phyloP scores from a whole-genome alignment of 2,113 vertebrate genomes.

The Gymnobelideus leadbeateri region DNA sequence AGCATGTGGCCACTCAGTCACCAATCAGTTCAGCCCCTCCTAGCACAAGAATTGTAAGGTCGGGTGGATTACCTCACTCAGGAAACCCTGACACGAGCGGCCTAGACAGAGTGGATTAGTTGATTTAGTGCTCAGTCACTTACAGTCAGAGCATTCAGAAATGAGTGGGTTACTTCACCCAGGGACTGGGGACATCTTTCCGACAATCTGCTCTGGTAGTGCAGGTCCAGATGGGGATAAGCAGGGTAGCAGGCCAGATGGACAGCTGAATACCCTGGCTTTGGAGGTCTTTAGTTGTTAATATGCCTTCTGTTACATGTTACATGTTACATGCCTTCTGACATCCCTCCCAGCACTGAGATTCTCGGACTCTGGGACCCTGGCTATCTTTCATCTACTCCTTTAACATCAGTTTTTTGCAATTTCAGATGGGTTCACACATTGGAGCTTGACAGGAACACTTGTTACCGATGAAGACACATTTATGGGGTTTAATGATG shows the following conservation, averaged over 20 bases:
- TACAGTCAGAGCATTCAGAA: background rate
- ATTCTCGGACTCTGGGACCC: background rate
- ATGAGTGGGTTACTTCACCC: too few species aligned
- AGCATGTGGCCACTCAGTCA: background rate
- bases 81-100: too few species aligned
- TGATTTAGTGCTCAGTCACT: background rate
- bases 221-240: background rate
- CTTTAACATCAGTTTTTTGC: background rate
- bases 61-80: background rate
- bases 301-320: too few species aligned
- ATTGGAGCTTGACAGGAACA: conserved; percentile 93
- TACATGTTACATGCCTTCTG: background rate
- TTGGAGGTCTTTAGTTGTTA: background rate
- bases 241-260: background rate
- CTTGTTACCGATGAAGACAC: conserved; percentile 90
- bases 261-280: background rate
- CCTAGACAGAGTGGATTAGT: background rate
- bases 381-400: background rate
- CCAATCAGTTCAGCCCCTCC: background rate
- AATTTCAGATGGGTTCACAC: conserved; percentile 91
- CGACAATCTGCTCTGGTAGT: background rate
- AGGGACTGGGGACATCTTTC: background rate
- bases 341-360: background rate
- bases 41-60: background rate
- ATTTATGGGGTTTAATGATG: conserved; percentile 94